Evolutionary conservation across 2,113 vertebrate genomes (phyloP), one percentile per base, ranked within the genome.

Genomic region (Chaetops frenatus): DNA sequence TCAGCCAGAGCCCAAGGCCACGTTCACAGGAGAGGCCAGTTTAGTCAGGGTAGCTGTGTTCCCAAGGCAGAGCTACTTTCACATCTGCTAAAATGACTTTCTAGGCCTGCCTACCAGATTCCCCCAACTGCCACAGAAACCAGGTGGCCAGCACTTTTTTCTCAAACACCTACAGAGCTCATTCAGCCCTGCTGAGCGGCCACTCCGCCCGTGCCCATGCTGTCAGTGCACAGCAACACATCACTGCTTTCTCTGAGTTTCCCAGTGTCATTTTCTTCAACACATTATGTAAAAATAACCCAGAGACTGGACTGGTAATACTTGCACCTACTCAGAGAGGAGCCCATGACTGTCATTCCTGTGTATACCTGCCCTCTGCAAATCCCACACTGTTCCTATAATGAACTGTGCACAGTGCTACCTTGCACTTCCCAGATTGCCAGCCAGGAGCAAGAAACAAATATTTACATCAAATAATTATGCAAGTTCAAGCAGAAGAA

Each of bases 181-280:
- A 29, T 50, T 77, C 24, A 54, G 48, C 44, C 48, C 38, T 2
- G 7, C 8, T 21, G 13, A 66, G 78, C 2, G 9, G 64, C 61
- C 66, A 77, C 35, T 33, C 24, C 0, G 1, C 22, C 2, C 0
- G 0, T 80, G 67, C 19, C 51, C n/a, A n/a, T 19, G 60, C n/a
- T 54, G 53, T 70, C 44, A 56, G 4, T 17, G 65, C 69, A 71
- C 22, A 84, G 47, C 44, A 73, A 81, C 51, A 33, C 0, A 1
- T 35, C 66, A n/a, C 50, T 77, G 70, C 38, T 80, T 85, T 84
- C 79, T 60, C 42, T 24, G 11, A 76, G 27, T 4, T 58, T 88
- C 35, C 58, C 35, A 23, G 29, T 54, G 82, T 67, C 54, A 25
- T 22, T 70, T 90, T 54, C 35, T 86, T 93, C 60, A 88, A 88